These are phyloP conservation scores for Heliconius eleuchia DNA, from an alignment of 1,140 invertebrate genomes.

Conservation along the genomic window DNA sequence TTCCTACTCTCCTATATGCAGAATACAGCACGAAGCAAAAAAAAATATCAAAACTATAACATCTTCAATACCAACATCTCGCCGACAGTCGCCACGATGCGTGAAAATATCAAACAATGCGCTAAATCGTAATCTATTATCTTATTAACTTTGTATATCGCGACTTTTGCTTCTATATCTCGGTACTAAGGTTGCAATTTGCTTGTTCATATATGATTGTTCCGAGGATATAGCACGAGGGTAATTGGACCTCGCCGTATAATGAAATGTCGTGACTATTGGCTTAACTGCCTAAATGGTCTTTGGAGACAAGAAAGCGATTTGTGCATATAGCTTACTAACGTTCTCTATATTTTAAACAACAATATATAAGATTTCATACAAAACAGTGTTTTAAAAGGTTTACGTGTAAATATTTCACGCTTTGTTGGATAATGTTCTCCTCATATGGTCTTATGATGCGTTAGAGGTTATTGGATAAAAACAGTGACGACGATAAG, in stretches of 20 bases:
- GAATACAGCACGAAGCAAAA: not conserved
- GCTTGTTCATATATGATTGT: not conserved
- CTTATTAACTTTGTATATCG: conserved; percentile 13
- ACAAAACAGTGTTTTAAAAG: not conserved
- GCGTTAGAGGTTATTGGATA: not conserved
- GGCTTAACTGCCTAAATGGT: conserved; percentile 32
- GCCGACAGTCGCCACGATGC: conserved; percentile 28
- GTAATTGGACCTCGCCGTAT: conserved; percentile 34
- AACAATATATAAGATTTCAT: not conserved
- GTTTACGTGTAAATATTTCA: not conserved
- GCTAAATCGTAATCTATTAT: conserved; percentile 28
- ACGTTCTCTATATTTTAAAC: not conserved
- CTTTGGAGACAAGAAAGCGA: conserved; percentile 15
- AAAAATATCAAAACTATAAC: not conserved
- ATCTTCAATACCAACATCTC: not conserved
- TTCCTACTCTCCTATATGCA: no score
- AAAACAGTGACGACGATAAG: no score
- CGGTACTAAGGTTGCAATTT: conserved; percentile 16
- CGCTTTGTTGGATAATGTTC: not conserved
- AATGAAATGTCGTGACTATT: conserved; percentile 35
- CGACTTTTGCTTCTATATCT: not conserved
- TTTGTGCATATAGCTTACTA: not conserved
- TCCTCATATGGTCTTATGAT: not conserved
- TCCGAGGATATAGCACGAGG: conserved; percentile 10
- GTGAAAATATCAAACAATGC: conserved; percentile 36